Base-by-base conservation (phyloP, 2,113 vertebrate genomes). In the Pelmatolapia mariae region DNA sequence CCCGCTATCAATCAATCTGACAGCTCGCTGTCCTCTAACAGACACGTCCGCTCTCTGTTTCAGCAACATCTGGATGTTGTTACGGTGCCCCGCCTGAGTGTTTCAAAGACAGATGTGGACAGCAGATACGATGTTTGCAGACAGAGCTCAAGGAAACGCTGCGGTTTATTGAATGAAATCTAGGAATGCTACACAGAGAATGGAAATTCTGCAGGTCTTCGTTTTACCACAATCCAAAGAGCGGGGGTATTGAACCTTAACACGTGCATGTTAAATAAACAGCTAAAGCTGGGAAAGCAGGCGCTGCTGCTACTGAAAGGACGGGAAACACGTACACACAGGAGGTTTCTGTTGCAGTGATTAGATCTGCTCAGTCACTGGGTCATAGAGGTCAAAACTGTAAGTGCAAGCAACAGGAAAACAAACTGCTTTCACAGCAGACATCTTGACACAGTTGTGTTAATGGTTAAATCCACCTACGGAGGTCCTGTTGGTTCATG, bases 11-110 rank as follows among this genome's bases (percentile, higher is more conserved):
- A 33, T 84, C 83, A 53, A 12, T 71, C 29, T 11, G 59, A 81
- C 4, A 11, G 15, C 52, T 61, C 16, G 2, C 50, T 59, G 80
- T 85, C 82, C 68, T 81, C n/a, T 11, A 0, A 22, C 40, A 9
- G 76, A 71, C 63, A 59, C 22, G 9, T 85, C 85, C 29, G 7
- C 59, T 50, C 18, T 83, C 6, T 53, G 19, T 12, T 24, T 33
- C n/a, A 50, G 80, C 57, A 81, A 43, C 83, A 97, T 97, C 97
- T 90, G 97, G 97, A n/a, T 96, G 96, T 12, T 9, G 38, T 88
- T 88, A 24, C 1, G 4, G 6, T 19, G 24, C 43, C 54, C 54
- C 7, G 57, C 78, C 83, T 22, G 47, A 29, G 36, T 38, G 13
- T 71, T 26, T 63, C 8, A 52, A 24, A 29, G 45, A 26, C 61